These are phyloP conservation scores for Hololepta plana DNA, from an alignment of 2,888 invertebrate genomes.

Conservation along the genomic window DNA sequence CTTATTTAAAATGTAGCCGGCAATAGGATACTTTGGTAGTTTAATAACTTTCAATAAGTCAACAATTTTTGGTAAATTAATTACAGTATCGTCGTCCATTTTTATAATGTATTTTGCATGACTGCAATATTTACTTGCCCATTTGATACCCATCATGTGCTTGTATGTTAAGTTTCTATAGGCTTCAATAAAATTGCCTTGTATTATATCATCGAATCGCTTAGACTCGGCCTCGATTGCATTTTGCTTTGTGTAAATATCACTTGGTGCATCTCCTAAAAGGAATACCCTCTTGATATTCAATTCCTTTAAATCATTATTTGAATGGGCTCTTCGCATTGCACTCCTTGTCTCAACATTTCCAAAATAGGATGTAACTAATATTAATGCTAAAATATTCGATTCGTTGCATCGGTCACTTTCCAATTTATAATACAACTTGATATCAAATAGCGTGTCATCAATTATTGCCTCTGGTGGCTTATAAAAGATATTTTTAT, in stretches of 20 bases:
- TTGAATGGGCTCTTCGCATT: conserved; percentile 46
- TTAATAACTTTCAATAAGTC: conserved; percentile 26
- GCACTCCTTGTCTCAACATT: conserved; percentile 51
- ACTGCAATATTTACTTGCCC: conserved; percentile 46
- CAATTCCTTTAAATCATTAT: conserved; percentile 34
- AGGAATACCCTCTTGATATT: conserved; percentile 50
- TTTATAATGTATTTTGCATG: conserved; percentile 49
- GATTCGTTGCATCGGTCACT: conserved; percentile 13
- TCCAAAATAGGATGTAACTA: conserved; percentile 62
- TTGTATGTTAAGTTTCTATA: conserved; percentile 70
- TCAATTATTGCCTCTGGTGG: conserved; percentile 2
- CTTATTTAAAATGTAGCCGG: conserved; percentile 46
- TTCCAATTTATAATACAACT: conserved; percentile 17
- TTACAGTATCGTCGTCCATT: conserved; percentile 66
- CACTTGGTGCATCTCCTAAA: conserved; percentile 36
- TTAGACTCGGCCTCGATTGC: conserved; percentile 41
- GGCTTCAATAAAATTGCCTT: conserved; percentile 59
- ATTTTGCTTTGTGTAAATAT: conserved; percentile 34
- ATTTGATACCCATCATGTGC: conserved; percentile 64
- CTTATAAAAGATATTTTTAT: no score
- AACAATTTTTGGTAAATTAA: conserved; percentile 42
- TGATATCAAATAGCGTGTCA: conserved; percentile 15
- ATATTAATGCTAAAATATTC: conserved; percentile 26
- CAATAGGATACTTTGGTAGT: conserved; percentile 24
- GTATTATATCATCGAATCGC: conserved; percentile 49